A percentile compares a stretch with the other conserved stretches of the same genome.
Evolutionary conservation across 1,140 invertebrate species (phyloP).

Genomic region (Megalonaias nervosa): DNA sequence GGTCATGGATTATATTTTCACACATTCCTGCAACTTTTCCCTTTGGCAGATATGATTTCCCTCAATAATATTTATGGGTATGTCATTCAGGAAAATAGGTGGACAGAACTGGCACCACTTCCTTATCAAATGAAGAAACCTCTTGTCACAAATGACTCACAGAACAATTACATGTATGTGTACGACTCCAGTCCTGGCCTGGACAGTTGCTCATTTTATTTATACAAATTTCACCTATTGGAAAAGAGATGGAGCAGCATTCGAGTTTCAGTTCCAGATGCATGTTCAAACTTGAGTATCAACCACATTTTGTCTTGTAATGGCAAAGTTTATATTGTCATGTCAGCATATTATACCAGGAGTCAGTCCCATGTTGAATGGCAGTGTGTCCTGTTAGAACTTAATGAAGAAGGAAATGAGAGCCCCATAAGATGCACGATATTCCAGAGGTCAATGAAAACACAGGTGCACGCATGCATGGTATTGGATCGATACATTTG

Average conservation of each 20-base stretch:
- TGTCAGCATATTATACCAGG: slow-evolving; percentile 22
- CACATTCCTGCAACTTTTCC: slow-evolving; percentile 37
- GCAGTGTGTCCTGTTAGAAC: slow-evolving; percentile 42
- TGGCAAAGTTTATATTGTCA: slow-evolving; percentile 39
- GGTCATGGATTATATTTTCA: slow-evolving; percentile 37
- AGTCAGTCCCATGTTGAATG: slow-evolving; percentile 7
- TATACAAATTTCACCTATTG: slow-evolving; percentile 39
- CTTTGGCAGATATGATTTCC: slow-evolving; percentile 40
- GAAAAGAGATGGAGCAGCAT: slow-evolving; percentile 45
- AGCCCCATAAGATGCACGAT: slow-evolving; percentile 39
- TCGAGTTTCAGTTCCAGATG: slow-evolving; percentile 35
- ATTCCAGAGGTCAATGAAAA: slow-evolving; percentile 43
- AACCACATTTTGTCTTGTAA: slow-evolving; percentile 44
- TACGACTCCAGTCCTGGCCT: slow-evolving; percentile 40
- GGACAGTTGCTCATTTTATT: slow-evolving; percentile 27
- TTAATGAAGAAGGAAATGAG: slow-evolving; percentile 35
- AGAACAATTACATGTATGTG: slow-evolving; percentile 42
- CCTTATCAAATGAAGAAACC: slow-evolving; percentile 49
- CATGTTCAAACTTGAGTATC: slow-evolving; percentile 33
- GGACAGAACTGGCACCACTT: slow-evolving; percentile 54
- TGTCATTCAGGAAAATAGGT: slow-evolving; percentile 53
- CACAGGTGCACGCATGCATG: slow-evolving; percentile 33
- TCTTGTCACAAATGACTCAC: slow-evolving; percentile 33
- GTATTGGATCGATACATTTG: slow-evolving; percentile 44
- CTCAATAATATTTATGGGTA: slow-evolving; percentile 51